Conservation (phyloP, 2,113 vertebrate genomes). For the Halcyon senegalensis region DNA sequence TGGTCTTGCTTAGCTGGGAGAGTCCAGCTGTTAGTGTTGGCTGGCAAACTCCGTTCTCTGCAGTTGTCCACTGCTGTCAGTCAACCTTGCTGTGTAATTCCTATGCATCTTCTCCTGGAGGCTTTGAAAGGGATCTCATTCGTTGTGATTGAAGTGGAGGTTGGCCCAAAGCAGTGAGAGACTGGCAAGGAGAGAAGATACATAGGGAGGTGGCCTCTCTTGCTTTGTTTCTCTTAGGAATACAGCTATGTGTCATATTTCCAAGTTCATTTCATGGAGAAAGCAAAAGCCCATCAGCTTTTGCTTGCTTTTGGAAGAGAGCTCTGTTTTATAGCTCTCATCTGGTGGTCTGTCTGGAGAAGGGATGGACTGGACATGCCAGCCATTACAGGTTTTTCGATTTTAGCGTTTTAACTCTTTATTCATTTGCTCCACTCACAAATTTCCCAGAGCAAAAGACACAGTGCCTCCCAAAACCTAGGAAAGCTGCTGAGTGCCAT, state of each 20-base stretch:
- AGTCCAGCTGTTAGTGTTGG: background rate
- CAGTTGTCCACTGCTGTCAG: background rate
- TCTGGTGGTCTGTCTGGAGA: background rate
- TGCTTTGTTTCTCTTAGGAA: background rate
- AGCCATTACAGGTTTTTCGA: background rate
- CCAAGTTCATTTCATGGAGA: background rate
- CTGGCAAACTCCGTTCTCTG: background rate
- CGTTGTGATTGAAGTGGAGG: background rate
- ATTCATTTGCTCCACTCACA: background rate
- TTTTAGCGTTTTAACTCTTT: background rate
- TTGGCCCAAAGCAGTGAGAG: background rate
- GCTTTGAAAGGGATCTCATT: background rate
- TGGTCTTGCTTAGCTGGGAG: background rate
- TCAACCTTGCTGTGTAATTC: background rate
- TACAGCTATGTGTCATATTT: background rate
- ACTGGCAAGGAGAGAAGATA: background rate
- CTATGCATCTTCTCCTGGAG: background rate
- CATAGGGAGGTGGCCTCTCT: background rate
- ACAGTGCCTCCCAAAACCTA: background rate
- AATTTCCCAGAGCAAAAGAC: background rate
- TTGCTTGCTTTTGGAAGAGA: background rate
- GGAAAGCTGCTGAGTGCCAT: background rate
- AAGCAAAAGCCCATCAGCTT: background rate
- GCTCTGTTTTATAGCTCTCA: background rate
- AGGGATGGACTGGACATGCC: background rate